Base-by-base conservation (phyloP, 30 jellyfish, hydroid and myxozoan species). In the Hydractinia echinata region DNA sequence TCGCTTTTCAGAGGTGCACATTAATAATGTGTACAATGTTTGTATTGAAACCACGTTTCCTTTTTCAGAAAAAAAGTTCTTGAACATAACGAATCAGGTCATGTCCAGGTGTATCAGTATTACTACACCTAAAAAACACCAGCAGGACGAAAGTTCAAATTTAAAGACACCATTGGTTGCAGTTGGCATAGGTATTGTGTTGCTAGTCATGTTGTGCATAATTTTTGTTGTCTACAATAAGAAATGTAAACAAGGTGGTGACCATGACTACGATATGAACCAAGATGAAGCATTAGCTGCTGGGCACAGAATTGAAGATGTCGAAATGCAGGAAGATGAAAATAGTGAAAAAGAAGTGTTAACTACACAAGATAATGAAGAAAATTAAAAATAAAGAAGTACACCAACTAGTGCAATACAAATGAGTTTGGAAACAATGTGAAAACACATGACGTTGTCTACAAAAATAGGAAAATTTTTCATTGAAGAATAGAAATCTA, bases 221-320 rank as follows among this genome's bases (percentile, higher is more conserved):
- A 30, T 79, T 6, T 79, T 79, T 84, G 51, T 79, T 61, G 49
- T 79, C 16, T 79, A 79, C 64, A 79, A 79, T 54, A 79, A 79
- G 71, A 79, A 79, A 79, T 79, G 86, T 56, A 79, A 79, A 79
- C 78, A 52, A n/a, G 86, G 84, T 44, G 86, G 86, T 7, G 86
- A 79, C 51, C 86, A 79, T 55, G 71, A 61, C 71, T 79, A 55
- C 49, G 86, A 79, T 61, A 79, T 79, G 86, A 79, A 79, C 49
- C 52, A 62, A 16, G 86, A 54, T n/a, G 86, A 79, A 61, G 51
- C 60, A 11, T 73, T 73, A 51, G 51, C 51, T 3, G 83, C 84
- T 51, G 86, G 71, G 2, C 7, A 55, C 81, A 39, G 5, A 19
- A 30, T 49, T 10, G 79, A 19, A 8, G 79, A 15, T 64, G 74